Evolutionary conservation across 2,888 invertebrate species (phyloP), one percentile per base, ranked within the genome.

Genomic region (Acronicta alni): DNA sequence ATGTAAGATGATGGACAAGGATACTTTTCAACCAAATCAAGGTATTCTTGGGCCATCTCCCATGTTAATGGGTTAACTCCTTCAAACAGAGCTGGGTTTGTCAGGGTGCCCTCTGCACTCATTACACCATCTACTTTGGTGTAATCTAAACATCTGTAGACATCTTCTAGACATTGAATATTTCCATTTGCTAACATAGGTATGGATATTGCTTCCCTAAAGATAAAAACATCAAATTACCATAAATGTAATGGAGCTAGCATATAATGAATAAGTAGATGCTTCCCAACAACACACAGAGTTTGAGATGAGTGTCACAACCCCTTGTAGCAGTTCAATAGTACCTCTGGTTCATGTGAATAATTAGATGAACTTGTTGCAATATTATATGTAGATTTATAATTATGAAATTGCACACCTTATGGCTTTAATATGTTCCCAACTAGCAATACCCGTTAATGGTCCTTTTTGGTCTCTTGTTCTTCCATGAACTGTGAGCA

Each of bases 181-280:
- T 99, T 99, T 15, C 99, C 99, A 94, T 99, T 99, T 23, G 99
- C 99, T 87, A 99, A 96, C 83, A 99, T 98, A 14, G 99, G 99
- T 81, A 99, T 97, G 65, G 96, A 96, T 20, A 99, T 96, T 59
- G 96, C 96, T 75, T 98, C 95, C 81, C 98, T 98, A 84, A 59
- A 93, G 90, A 70, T 45, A 62, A 65, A 75, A 75, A 55, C 30
- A 42, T 1, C 8, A 2, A 17, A 43, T 61, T 47, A 47, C 12
- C 10, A n/a, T n/a, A n/a, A n/a, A n/a, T n/a, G n/a, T n/a, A n/a
- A n/a, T n/a, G n/a, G n/a, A n/a, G n/a, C n/a, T 3, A 20, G 5
- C 2, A 20, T 3, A 20, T 3, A 20, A 20, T 20, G 20, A 20
- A 20, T 20, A 20, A 3, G 20, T 20, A 20, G 20, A 20, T 5